These are phyloP conservation scores for Brachylomia viminalis DNA, from an alignment of 2,888 invertebrate genomes.

Conservation along the genomic window DNA sequence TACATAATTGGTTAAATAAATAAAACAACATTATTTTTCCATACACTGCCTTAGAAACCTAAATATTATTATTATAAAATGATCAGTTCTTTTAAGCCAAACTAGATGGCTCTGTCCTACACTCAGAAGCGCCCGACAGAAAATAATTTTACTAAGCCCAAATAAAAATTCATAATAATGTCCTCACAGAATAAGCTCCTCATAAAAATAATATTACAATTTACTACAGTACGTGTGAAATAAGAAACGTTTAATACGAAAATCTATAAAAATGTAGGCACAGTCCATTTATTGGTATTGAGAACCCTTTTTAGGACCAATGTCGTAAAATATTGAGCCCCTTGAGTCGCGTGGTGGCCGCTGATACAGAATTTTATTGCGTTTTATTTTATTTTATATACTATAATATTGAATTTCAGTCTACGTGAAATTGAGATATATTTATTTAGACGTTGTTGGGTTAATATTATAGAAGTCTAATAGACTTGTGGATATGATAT, in stretches of 20 bases:
- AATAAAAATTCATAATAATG: slow-evolving; percentile 36
- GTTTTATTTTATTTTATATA: slow-evolving; percentile 77
- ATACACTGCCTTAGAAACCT: neutral
- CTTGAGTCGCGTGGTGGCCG: slow-evolving; percentile 76
- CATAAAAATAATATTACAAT: slow-evolving; percentile 48
- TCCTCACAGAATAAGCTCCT: slow-evolving; percentile 32
- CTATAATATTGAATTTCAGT: slow-evolving; percentile 79
- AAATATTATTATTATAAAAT: neutral
- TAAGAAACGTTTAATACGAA: slow-evolving; percentile 62
- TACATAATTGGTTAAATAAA: too few relatives aligned
- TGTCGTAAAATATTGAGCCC: slow-evolving; percentile 79
- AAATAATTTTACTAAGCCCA: slow-evolving; percentile 8
- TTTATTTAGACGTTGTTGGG: slow-evolving; percentile 26
- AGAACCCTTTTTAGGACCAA: slow-evolving; percentile 74
- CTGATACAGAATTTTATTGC: slow-evolving; percentile 86
- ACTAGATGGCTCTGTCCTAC: slow-evolving; percentile 30
- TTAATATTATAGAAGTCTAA: slow-evolving; percentile 5
- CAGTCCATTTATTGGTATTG: slow-evolving; percentile 65
- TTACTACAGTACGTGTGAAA: slow-evolving; percentile 61
- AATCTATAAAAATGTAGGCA: slow-evolving; percentile 64
- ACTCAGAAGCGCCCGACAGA: neutral
- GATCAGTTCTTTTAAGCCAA: neutral
- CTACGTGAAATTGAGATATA: slow-evolving; percentile 56
- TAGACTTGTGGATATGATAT: neutral
- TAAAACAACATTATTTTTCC: too few relatives aligned